Evolutionary conservation across 2,888 invertebrate species (phyloP), one percentile per base, ranked within the genome.

Genomic region (Dryobotodes eremita): DNA sequence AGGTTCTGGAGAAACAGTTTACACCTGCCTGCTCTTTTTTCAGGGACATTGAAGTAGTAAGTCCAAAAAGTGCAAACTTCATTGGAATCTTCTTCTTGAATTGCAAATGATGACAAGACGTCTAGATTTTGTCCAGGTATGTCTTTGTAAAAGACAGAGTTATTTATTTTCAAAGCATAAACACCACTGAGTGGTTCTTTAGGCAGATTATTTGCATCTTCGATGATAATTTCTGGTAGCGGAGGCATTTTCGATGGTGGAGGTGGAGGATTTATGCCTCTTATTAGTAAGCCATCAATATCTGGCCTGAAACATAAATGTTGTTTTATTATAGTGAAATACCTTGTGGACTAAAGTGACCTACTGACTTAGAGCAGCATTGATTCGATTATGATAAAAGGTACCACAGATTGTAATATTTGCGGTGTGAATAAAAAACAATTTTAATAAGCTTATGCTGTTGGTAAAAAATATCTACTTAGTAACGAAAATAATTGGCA

Each of bases 1-100:
- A 96, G 92, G 86, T 97, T 97, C 87, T 97, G 93, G 1, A 97
- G 86, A 80, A 87, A 91, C 10, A 97, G 86, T 85, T 93, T 94
- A 82, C 92, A 92, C 86, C 95, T 92, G 0, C 95, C 95, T 6
- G 92, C 92, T 88, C 91, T 92, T 73, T 92, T 93, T 20, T 91
- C 78, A 0, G 95, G 93, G 8, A 93, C 92, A 78, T 96, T 96
- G 73, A 96, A 96, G 81, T 97, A 96, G 85, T 96, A 97, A 2
- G 93, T 93, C 97, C 97, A 97, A 2, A 91, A 85, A 13, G 88
- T 90, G 76, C 95, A 96, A 20, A 77, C 55, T 76, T 94, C 94
- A 65, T 94, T 92, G 92, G 93, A 92, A 4, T 80, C 68, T 85
- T 93, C 91, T 26, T 88, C 76, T 88, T 92, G 91, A 83, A 93